phyloP scores from a whole-genome alignment of 2,888 invertebrate species.

The Cataglyphis albicans region DNA sequence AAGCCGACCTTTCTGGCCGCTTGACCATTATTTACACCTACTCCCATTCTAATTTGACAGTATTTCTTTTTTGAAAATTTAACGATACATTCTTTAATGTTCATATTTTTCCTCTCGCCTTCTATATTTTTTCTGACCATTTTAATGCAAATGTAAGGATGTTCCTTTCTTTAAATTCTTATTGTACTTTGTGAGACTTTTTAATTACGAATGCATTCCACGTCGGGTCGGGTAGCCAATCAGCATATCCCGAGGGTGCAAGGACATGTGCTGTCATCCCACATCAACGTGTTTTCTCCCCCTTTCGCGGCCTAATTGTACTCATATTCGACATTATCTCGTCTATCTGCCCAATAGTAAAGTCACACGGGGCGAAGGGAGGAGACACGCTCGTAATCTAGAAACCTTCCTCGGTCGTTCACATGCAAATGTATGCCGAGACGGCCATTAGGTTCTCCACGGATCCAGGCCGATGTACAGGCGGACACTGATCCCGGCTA shows the following conservation, averaged over 20 bases:
- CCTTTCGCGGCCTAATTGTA: slow-evolving; percentile 59
- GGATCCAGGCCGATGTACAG: slow-evolving; percentile 45
- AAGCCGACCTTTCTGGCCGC: slow-evolving; percentile 72
- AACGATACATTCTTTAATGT: neutral
- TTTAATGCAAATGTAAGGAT: neutral
- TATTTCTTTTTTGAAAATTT: neutral
- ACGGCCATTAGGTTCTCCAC: slow-evolving; percentile 76
- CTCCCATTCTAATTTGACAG: slow-evolving; percentile 22
- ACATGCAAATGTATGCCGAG: slow-evolving; percentile 80
- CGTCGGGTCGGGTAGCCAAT: slow-evolving; percentile 39
- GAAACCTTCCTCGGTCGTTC: slow-evolving; percentile 76
- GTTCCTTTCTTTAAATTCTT: neutral
- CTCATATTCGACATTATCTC: slow-evolving; percentile 66
- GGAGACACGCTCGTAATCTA: slow-evolving; percentile 66
- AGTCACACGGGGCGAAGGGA: slow-evolving; percentile 8
- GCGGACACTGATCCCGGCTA: slow-evolving; percentile 25
- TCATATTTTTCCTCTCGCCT: neutral
- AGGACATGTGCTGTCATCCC: slow-evolving; percentile 65
- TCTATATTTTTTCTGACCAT: neutral
- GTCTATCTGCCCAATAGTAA: slow-evolving; percentile 47
- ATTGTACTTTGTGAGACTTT: slow-evolving; percentile 37
- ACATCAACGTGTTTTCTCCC: slow-evolving; percentile 58
- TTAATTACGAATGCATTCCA: slow-evolving; percentile 61
- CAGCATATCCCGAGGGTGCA: slow-evolving; percentile 57
- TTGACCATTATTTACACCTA: slow-evolving; percentile 79